phyloP scores from a whole-genome alignment of 1,140 invertebrate species.

The Drosophila tropicalis region DNA sequence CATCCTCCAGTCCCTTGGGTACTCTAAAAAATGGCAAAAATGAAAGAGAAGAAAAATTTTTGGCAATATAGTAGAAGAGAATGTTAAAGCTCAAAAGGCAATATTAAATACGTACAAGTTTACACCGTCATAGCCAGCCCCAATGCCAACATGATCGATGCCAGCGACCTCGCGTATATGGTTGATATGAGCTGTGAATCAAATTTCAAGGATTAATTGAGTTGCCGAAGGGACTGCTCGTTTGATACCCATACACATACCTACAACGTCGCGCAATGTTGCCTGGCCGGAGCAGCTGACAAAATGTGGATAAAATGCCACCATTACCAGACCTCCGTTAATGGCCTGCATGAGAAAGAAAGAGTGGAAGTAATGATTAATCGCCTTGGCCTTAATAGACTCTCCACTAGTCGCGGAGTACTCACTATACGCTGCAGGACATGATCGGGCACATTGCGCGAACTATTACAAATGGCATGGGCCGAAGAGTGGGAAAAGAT shows the following conservation, averaged over 20 bases:
- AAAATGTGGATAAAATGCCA: constrained; percentile 93
- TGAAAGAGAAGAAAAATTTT: constrained; percentile 25
- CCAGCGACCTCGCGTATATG: constrained; percentile 92
- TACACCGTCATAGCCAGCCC: constrained; percentile 92
- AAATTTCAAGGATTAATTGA: constrained; percentile 46
- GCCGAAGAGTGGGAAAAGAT: constrained; percentile 96
- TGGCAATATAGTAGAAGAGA: constrained; percentile 20
- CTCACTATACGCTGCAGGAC: constrained; percentile 91
- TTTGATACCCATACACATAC: constrained; percentile 83
- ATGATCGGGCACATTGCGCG: constrained; percentile 93
- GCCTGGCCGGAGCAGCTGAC: constrained; percentile 91
- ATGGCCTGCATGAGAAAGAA: constrained; percentile 82
- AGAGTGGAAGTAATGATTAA: constrained; percentile 35
- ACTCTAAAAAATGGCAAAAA: constrained; percentile 84
- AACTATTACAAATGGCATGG: constrained; percentile 92
- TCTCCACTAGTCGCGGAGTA: constrained; percentile 46
- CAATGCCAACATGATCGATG: constrained; percentile 93
- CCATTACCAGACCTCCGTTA: constrained; percentile 94
- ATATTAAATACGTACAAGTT: constrained; percentile 87
- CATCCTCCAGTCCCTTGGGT: constrained; percentile 91
- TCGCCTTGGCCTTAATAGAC: constrained; percentile 25
- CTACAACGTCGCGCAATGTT: constrained; percentile 90
- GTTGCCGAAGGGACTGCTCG: background rate
- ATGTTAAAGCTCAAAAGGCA: constrained; percentile 3
- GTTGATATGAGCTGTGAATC: constrained; percentile 91